Conservation (phyloP, 2,888 invertebrate genomes). For the Leptothorax acervorum region DNA sequence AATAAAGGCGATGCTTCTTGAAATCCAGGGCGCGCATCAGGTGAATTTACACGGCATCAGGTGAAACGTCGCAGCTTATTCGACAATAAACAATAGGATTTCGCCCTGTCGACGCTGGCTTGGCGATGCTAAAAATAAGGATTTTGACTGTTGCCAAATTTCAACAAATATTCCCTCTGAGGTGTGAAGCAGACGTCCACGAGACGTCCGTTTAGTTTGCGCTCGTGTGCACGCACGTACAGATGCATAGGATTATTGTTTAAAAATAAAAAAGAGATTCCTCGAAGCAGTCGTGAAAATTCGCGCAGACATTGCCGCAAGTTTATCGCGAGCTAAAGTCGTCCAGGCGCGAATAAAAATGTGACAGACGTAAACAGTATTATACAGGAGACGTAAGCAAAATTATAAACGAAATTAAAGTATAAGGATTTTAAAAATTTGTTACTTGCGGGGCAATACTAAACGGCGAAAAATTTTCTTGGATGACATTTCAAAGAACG, state of each 20-base stretch:
- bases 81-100: constrained; percentile 74
- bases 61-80: constrained; percentile 46
- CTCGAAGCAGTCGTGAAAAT: not conserved
- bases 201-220: constrained; percentile 66
- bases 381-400: not conserved
- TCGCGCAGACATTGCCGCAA: not conserved
- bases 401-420: not conserved
- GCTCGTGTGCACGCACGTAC: constrained; percentile 55
- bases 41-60: not conserved
- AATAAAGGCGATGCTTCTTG: not conserved
- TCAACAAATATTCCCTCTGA: constrained; percentile 78
- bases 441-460: not conserved
- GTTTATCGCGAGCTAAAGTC: not conserved
- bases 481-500: not conserved
- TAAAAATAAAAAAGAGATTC: not conserved
- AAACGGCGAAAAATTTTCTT: not conserved
- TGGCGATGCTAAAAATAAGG: constrained; percentile 80
- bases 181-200: constrained; percentile 60
- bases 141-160: constrained; percentile 83
- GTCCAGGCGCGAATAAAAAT: not conserved
- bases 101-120: constrained; percentile 68
- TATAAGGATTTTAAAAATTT: not conserved
- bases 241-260: constrained; percentile 24
- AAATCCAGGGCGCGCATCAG: not conserved
- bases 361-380: not conserved